Evolutionary conservation across 2,797 vertebrate genomes (phyloP).

Genomic region (Pipistrellus pygmaeus): DNA sequence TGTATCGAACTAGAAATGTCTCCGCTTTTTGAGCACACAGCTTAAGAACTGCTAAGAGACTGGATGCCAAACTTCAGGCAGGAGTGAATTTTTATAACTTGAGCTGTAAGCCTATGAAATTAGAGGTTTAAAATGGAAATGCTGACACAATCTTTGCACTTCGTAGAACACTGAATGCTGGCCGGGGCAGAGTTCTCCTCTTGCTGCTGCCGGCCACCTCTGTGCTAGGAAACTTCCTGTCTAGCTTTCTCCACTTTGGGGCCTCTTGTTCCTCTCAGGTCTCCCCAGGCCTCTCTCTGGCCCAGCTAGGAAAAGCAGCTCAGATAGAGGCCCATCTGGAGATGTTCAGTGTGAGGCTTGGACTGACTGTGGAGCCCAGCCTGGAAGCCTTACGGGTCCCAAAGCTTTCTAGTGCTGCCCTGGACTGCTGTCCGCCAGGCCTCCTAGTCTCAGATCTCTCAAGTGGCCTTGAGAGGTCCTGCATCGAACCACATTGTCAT

Average conservation of each 20-base stretch:
- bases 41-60: conserved; percentile 81
- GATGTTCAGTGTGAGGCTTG: conserved; percentile 8
- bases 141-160: conserved; percentile 86
- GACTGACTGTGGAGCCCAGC: neutral
- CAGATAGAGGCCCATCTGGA: conserved; percentile 38
- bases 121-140: conserved; percentile 89
- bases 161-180: conserved; percentile 69
- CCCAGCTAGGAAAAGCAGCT: conserved; percentile 37
- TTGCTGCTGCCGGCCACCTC: conserved; percentile 75
- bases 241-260: conserved; percentile 20
- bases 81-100: conserved; percentile 88
- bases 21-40: conserved; percentile 77
- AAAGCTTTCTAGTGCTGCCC: neutral
- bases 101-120: conserved; percentile 87
- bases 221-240: conserved; percentile 67
- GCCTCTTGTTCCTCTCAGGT: conserved; percentile 42
- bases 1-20: conserved; percentile 62
- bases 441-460: neutral
- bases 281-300: neutral
- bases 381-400: neutral
- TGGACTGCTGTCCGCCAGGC: neutral
- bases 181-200: conserved; percentile 59
- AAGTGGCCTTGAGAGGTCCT: neutral
- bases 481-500: neutral
- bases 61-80: conserved; percentile 82